Base-by-base conservation (phyloP, 2,113 vertebrate species). In the Petaurus breviceps region DNA sequence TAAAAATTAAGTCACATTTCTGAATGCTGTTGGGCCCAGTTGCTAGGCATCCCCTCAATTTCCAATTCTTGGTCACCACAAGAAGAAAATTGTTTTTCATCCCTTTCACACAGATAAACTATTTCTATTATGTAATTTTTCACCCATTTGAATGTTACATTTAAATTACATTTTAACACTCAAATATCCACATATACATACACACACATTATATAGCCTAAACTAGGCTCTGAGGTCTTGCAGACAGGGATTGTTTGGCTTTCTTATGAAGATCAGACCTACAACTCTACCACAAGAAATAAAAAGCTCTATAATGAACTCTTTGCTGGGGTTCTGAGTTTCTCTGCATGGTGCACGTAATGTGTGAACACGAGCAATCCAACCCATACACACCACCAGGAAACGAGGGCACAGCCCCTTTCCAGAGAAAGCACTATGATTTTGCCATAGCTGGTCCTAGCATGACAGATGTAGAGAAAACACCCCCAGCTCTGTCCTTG, bases 141-240 rank as follows among this genome's bases (percentile, higher is more conserved):
- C 57, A 95, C 3, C 93, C 93, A 61, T 19, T 52, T 51, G 28
- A 23, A 93, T 47, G 93, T 92, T 68, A 50, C 54, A 55, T 92
- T 91, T 52, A 89, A 94, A 95, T 90, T 53, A 89, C 95, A 28
- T 93, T 50, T 90, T 95, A 94, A 92, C 28, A 95, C 24, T 91
- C 16, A 94, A n/a, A 92, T 43, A 11, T 9, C 14, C 14, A 52
- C 51, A 52, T 49, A 49, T 49, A n/a, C 19, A 89, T 49, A 92
- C 28, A 11, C 5, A 53, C 22, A 53, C 49, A 12, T 52, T 52
- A 52, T 19, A 52, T 28, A 91, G 9, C 31, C 84, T 91, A 14
- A 50, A 92, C n/a, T 84, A 93, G 57, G 91, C 49, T 50, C 26
- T n/a, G 92, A 94, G 43, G 10, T 37, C 8, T 23, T 9, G 2